Evolutionary conservation across 2,888 invertebrate genomes (phyloP), one percentile per base, ranked within the genome.

Genomic region (Calliphora vomitoria): DNA sequence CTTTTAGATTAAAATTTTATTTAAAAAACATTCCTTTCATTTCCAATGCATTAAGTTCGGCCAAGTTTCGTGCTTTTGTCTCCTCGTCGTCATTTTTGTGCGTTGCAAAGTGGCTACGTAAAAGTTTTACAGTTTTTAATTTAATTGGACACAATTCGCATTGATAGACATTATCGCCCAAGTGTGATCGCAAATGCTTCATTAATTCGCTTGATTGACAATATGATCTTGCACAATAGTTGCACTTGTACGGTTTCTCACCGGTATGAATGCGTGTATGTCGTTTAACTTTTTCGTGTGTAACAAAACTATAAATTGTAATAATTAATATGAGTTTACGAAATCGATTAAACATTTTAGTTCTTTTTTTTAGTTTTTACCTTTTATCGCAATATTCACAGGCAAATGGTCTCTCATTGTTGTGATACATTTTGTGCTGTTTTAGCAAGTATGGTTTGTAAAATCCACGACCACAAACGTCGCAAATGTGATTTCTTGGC

Each of bases 261-360:
- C 95, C 95, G 0, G 95, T 95, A 91, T 95, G 95, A 31, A 94
- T 95, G 71, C 95, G 94, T 86, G 93, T 93, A 91, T 95, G 95
- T 44, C 95, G 94, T 89, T 95, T 95, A 89, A 95, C 90, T 88
- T 95, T 95, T 90, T 95, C 95, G 69, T 95, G 95, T 86, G 94
- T 94, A 0, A 94, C 94, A 90, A 95, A 95, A 84, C 95, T 95
- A 72, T 8, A 87, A 68, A 82, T 35, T 3, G 64, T 35, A 71
- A 44, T 35, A 38, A 44, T 44, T 11, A 44, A 35, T 35, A 35
- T 35, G 3, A 25, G 53, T n/a, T 35, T 38, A 62, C n/a, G 20
- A 41, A n/a, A 44, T 44, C 11, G 60, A 15, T 41, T 20, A 20
- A 35, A 20, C 41, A 11, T 1, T 31, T 8, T 1, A 18, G 15